Evolutionary conservation across 2,797 vertebrate genomes (phyloP), one percentile per base, ranked within the genome.

Genomic region (Acrocephalus scirpaceus): DNA sequence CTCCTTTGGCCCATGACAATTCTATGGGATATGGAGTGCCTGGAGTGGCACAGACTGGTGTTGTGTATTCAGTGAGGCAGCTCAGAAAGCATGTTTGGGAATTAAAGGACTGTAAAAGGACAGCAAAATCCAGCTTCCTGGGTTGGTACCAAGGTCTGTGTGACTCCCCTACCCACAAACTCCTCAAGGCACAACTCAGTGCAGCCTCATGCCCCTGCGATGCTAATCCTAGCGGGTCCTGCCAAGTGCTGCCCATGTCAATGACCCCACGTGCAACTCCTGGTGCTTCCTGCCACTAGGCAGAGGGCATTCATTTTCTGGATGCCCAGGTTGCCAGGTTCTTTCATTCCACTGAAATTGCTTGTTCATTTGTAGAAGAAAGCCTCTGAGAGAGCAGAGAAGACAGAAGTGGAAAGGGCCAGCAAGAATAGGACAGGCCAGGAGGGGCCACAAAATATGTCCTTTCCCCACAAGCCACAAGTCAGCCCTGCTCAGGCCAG

Each of bases 151-250:
- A 0, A 82, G 80, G 38, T 48, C 67, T 2, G 0, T 13, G 47
- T 56, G 53, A 66, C 30, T 76, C 7, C n/a, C 25, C 18, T 2
- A 21, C 78, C 42, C 60, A 40, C 32, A 56, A 58, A 65, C 9
- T 58, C 32, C 15, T 32, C 15, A 32, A 4, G 9, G 5, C 34
- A 26, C 0, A 1, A 27, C 22, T n/a, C 29, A 40, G 36, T 44
- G 58, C 36, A 50, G 11, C 40, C 38, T 82, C 1, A 1, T 1
- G 3, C 15, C 36, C 23, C 47, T 64, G 22, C 0, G 0, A 40
- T 51, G 48, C n/a, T 38, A 21, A 38, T 70, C 64, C 1, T 4
- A 47, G 44, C 1, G 1, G 19, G 34, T 75, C 13, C 56, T 70
- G 56, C 27, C 38, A 44, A 21, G 50, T 40, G n/a, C 51, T 77